These are phyloP conservation scores for Eubucco bourcierii DNA, from an alignment of 2,113 vertebrate species.

Conservation along the genomic window DNA sequence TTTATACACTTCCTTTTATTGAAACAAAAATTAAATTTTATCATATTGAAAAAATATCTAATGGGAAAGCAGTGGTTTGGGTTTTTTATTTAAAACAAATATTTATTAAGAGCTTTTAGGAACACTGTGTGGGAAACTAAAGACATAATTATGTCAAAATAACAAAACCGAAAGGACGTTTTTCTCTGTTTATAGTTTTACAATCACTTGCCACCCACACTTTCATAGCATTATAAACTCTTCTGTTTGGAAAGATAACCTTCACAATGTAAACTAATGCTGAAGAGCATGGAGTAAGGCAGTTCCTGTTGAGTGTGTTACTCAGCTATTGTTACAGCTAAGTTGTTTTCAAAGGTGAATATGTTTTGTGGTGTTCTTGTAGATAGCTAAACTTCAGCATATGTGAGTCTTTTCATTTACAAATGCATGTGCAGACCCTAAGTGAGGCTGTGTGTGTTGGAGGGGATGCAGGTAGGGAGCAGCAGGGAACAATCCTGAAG, in stretches of 20 bases:
- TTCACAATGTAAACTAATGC: background rate
- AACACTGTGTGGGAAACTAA: background rate
- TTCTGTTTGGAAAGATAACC: background rate
- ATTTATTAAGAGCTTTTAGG: background rate
- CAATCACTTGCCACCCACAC: background rate
- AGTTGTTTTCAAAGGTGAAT: background rate
- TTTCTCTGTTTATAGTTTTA: background rate
- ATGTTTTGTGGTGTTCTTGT: background rate
- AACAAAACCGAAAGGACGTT: background rate
- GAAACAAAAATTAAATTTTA: background rate
- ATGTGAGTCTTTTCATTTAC: background rate
- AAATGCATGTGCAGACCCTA: background rate
- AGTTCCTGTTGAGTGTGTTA: background rate
- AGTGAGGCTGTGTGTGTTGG: background rate
- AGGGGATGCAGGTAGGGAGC: background rate
- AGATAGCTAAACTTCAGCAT: background rate
- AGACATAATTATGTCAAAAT: background rate
- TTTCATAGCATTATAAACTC: background rate
- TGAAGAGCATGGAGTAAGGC: background rate
- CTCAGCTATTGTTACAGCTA: too few relatives aligned
- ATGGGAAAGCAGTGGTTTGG: background rate
- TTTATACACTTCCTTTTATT: background rate
- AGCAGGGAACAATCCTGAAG: background rate
- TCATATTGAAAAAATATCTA: background rate
- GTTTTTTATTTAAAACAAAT: background rate